These are phyloP conservation scores for Megalops atlanticus DNA, from an alignment of 2,113 vertebrate species.

Conservation along the genomic window DNA sequence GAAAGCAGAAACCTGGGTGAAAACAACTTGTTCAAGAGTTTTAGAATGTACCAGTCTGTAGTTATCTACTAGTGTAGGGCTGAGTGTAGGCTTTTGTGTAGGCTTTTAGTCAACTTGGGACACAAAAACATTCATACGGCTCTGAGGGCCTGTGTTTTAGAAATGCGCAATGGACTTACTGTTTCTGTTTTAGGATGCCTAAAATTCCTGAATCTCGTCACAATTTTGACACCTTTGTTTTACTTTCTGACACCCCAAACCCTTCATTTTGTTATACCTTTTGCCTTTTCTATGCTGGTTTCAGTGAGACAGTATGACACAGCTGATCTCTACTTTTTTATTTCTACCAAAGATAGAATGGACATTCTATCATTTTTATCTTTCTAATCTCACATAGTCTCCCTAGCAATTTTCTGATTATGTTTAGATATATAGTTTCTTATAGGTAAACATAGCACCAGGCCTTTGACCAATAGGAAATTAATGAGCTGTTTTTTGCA, in stretches of 20 bases:
- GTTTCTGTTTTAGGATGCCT: not conserved
- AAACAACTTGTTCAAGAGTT: too few species aligned
- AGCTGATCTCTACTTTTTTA: not conserved
- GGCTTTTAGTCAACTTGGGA: not conserved
- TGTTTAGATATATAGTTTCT: not conserved
- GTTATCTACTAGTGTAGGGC: too few species aligned
- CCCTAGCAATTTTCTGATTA: not conserved
- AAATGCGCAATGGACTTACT: not conserved
- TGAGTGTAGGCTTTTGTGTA: too few species aligned
- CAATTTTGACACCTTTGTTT: too few species aligned
- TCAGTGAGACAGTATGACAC: not conserved
- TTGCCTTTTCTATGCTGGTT: too few species aligned
- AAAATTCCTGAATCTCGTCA: not conserved
- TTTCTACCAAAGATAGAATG: not conserved
- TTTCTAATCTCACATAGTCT: not conserved
- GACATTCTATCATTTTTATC: not conserved
- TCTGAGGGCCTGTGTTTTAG: not conserved
- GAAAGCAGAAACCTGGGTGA: too few species aligned
- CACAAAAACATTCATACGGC: not conserved
- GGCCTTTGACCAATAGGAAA: not conserved
- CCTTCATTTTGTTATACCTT: too few species aligned
- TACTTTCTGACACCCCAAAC: too few species aligned
- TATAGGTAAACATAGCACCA: not conserved
- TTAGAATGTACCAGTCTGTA: too few species aligned
- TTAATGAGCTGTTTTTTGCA: not conserved